phyloP scores from a whole-genome alignment of 2,797 vertebrate genomes.

The Anabacerthia variegaticeps region DNA sequence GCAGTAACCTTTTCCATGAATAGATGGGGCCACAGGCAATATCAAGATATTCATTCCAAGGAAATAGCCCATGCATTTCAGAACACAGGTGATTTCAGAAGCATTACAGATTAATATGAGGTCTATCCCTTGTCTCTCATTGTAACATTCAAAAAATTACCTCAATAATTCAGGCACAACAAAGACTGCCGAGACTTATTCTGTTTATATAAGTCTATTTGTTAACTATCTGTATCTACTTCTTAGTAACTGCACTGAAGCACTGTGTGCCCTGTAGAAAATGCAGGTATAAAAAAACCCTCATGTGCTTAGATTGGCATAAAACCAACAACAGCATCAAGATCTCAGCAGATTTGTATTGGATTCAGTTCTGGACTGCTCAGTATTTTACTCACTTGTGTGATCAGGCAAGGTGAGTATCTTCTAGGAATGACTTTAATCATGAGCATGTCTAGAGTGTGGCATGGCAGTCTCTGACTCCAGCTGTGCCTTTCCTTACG shows the following conservation, averaged over 20 bases:
- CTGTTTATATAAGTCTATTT: background rate
- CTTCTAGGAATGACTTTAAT: background rate
- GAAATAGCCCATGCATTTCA: background rate
- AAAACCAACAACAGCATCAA: background rate
- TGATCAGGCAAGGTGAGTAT: background rate
- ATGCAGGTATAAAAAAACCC: background rate
- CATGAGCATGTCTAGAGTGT: accelerated
- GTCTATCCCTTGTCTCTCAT: background rate
- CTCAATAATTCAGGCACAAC: background rate
- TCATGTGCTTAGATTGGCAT: background rate
- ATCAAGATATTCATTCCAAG: background rate
- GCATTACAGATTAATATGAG: background rate
- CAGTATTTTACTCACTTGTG: background rate
- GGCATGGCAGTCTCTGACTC: background rate
- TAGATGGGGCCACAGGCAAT: background rate
- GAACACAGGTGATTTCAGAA: background rate
- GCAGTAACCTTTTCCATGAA: background rate
- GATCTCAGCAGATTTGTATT: background rate
- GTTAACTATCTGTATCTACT: background rate
- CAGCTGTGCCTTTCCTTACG: background rate
- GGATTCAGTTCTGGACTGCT: background rate
- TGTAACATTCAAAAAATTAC: background rate
- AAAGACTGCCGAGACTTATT: background rate
- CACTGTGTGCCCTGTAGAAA: background rate
- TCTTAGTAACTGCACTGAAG: background rate